Evolutionary conservation across 2,113 vertebrate species (phyloP), one percentile per base, ranked within the genome.

Genomic region (Anser brachyrhynchus): DNA sequence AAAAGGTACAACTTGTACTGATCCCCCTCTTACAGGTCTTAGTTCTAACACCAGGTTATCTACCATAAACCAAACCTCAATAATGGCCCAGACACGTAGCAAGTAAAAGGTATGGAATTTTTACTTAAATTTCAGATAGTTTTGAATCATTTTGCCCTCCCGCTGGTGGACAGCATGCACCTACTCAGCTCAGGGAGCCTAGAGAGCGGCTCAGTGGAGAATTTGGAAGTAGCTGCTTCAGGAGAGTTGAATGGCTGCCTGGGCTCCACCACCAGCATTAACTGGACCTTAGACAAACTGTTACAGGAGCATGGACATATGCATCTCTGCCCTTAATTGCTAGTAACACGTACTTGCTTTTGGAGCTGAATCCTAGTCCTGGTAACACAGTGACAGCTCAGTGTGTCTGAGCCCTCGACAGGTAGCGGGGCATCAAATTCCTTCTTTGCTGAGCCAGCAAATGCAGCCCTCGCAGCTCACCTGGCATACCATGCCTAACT

Each of bases 1-100:
- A 73, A 73, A 39, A 87, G 67, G 62, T n/a, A 90, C 77, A 85
- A 26, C 31, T 70, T 85, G 89, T 73, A 49, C 89, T 25, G 39
- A 8, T 44, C 23, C 79, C 84, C 33, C 25, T 91, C 25, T 91
- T 2, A 0, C 11, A 64, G 41, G 19, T 51, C 72, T 84, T 5
- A 14, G 31, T 76, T 77, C 86, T 15, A 43, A 25, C 57, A 64
- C 3, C 64, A 81, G 35, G n/a, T 81, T 87, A 75, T 26, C 52
- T 3, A 78, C 41, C 15, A 23, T 2, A 52, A 89, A 39, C 20
- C 28, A 59, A 87, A 79, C 43, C 66, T 25, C 78, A 64, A 0
- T 19, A 49, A 72, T 10, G 80, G 46, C 43, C 57, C 35, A 61
- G 33, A 61, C 39, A 49, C 5, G 10, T 0, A 41, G 11, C 20